Evolutionary conservation across 2,888 invertebrate species (phyloP).

Genomic region (Sinodicranocentrus sp.): DNA sequence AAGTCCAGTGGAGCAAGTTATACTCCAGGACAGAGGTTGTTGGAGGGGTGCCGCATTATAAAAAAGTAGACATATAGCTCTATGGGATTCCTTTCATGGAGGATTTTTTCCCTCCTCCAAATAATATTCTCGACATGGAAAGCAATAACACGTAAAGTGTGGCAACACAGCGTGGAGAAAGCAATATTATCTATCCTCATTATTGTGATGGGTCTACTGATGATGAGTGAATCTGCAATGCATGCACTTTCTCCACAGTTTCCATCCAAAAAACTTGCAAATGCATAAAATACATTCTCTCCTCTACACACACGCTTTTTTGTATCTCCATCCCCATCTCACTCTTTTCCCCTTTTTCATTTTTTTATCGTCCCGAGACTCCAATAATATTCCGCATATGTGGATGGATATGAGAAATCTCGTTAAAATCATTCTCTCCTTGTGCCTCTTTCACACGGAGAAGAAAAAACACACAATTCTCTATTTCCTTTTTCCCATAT

Average conservation of each 20-base stretch:
- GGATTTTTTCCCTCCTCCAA: not conserved
- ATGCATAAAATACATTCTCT: not conserved
- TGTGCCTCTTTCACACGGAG: conserved; percentile 9
- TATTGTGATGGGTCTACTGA: conserved; percentile 24
- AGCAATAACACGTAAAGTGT: conserved; percentile 17
- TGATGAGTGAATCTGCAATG: conserved; percentile 34
- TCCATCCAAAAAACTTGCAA: not conserved
- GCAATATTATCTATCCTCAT: conserved; percentile 36
- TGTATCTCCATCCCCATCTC: not conserved
- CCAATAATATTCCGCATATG: conserved; percentile 16
- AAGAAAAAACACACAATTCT: not conserved
- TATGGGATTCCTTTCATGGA: not conserved
- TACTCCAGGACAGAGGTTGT: not conserved
- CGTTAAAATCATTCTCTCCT: conserved; percentile 46
- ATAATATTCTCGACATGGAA: not conserved
- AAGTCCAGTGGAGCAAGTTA: not conserved
- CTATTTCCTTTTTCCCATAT: not conserved
- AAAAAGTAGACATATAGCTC: conserved; percentile 12
- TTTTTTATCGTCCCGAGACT: not conserved
- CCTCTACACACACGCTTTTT: not conserved
- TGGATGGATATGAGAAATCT: conserved; percentile 37
- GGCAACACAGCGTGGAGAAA: conserved; percentile 28
- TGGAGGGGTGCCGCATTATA: conserved; percentile 4
- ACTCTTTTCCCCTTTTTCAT: not conserved
- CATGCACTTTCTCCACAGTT: not conserved